Conservation (phyloP, 2,797 vertebrate genomes). For the Pipistrellus nathusii region DNA sequence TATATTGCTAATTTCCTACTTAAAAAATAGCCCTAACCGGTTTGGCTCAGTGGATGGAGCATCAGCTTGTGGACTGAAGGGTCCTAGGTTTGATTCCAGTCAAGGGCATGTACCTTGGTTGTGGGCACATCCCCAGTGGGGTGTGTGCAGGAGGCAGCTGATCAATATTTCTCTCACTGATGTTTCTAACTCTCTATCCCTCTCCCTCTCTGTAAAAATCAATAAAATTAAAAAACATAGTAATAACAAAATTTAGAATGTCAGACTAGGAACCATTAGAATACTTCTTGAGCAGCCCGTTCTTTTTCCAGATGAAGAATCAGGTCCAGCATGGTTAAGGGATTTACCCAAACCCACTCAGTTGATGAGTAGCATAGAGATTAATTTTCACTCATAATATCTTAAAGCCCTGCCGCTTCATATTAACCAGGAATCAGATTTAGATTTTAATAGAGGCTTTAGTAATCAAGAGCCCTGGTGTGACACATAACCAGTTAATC, state of each 20-base stretch:
- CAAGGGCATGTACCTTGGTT: too few species aligned
- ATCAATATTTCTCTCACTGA: too few species aligned
- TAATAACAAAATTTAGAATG: not conserved
- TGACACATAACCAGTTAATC: not conserved
- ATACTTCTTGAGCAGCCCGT: not conserved
- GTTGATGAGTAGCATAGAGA: not conserved
- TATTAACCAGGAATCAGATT: constrained; percentile 10
- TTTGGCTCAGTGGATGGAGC: too few species aligned
- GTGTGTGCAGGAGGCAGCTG: too few species aligned
- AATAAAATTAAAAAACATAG: too few species aligned
- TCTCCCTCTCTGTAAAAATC: too few species aligned
- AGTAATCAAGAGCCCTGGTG: not conserved
- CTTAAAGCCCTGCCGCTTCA: constrained; percentile 32
- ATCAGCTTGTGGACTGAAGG: too few species aligned
- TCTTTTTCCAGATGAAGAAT: constrained; percentile 4
- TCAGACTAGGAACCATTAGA: not conserved
- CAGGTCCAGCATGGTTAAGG: not conserved
- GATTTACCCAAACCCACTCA: not conserved
- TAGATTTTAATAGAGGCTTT: constrained; percentile 25
- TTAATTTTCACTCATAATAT: not conserved
- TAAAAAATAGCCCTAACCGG: too few species aligned
- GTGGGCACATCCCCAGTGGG: too few species aligned
- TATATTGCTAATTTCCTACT: constrained; percentile 28
- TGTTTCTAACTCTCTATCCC: too few species aligned
- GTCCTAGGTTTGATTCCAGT: too few species aligned